phyloP scores from a whole-genome alignment of 2,797 vertebrate genomes.

The Esox lucius region DNA sequence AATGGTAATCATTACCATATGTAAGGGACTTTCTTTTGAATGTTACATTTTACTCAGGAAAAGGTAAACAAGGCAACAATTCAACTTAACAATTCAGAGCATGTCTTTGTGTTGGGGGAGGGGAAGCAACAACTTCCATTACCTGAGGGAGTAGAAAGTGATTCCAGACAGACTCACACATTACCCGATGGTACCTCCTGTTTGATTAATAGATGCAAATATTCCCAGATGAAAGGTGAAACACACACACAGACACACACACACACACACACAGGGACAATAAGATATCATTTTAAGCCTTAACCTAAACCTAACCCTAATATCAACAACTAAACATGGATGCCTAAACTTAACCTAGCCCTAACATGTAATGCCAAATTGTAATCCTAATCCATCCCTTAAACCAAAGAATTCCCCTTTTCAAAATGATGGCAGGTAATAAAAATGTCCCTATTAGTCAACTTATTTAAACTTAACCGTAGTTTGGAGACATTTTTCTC shows the following conservation, averaged over 20 bases:
- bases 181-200: slow-evolving; percentile 17
- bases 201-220: slow-evolving; percentile 35
- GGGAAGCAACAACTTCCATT: not conserved
- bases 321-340: too few relatives aligned
- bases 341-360: too few relatives aligned
- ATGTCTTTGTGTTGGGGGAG: not conserved
- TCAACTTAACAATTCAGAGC: not conserved
- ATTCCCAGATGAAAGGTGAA: slow-evolving; percentile 17
- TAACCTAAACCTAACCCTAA: too few relatives aligned
- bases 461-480: too few relatives aligned
- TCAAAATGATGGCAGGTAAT: too few relatives aligned
- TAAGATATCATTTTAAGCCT: too few relatives aligned
- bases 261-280: too few relatives aligned
- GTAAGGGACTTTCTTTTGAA: not conserved
- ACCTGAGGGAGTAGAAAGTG: not conserved
- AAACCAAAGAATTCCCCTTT: too few relatives aligned
- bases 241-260: not conserved
- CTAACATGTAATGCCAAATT: too few relatives aligned
- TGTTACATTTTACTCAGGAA: not conserved
- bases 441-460: too few relatives aligned
- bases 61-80: not conserved
- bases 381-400: too few relatives aligned
- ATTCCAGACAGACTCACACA: not conserved
- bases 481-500: too few relatives aligned
- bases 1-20: not conserved